These are phyloP conservation scores for Gobio occitaniae DNA, from an alignment of 2,797 vertebrate species.

Conservation along the genomic window DNA sequence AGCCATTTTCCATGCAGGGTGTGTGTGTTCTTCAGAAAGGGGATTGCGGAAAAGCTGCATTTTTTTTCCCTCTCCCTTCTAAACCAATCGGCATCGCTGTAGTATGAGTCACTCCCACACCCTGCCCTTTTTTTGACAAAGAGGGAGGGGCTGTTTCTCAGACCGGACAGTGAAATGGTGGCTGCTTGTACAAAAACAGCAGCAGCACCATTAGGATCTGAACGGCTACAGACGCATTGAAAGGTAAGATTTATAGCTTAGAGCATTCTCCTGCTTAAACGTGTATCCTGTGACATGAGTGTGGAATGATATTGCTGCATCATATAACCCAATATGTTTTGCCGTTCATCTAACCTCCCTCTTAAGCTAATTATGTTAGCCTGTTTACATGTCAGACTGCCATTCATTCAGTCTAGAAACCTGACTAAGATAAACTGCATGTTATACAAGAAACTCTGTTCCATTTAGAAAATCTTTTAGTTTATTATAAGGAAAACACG, in stretches of 20 bases:
- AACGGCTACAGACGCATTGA: conserved; percentile 60
- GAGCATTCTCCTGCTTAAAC: conserved; percentile 16
- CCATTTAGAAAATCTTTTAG: neutral
- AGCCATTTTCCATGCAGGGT: conserved; percentile 57
- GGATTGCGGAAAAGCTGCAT: conserved; percentile 56
- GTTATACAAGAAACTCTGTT: neutral
- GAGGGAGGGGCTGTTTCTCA: conserved; percentile 62
- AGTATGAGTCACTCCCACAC: conserved; percentile 70
- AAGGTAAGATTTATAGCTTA: conserved; percentile 71
- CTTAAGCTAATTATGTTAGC: conserved; percentile 52
- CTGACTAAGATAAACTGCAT: neutral
- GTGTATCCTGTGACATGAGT: conserved; percentile 1
- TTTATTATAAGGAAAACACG: neutral
- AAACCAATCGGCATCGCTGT: conserved; percentile 72
- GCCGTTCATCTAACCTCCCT: conserved; percentile 8
- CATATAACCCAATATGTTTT: neutral
- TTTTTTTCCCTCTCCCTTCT: neutral
- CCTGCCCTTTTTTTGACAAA: conserved; percentile 68
- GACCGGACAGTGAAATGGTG: conserved; percentile 72
- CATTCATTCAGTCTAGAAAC: conserved; percentile 26
- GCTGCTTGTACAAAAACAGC: conserved; percentile 59
- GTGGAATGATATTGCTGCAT: neutral
- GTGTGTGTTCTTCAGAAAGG: conserved; percentile 18
- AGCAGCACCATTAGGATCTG: conserved; percentile 60
- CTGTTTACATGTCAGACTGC: neutral